phyloP scores from a whole-genome alignment of 2,888 invertebrate genomes.

The Ophion costatus region DNA sequence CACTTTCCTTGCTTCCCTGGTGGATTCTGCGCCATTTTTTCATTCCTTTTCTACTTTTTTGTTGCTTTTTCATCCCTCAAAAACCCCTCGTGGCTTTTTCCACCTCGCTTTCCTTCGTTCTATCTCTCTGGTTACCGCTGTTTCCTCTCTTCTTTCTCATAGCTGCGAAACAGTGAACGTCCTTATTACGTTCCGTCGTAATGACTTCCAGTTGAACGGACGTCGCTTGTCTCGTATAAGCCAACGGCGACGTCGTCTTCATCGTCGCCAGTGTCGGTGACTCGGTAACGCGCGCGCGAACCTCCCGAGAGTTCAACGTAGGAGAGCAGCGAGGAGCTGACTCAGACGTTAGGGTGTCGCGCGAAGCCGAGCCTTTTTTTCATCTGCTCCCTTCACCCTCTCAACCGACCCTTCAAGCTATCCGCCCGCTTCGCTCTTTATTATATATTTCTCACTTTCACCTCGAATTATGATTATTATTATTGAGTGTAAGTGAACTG shows the following conservation, averaged over 20 bases:
- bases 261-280: conserved; percentile 14
- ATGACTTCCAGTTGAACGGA: conserved; percentile 64
- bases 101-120: neutral
- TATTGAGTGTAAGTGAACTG: too few species aligned
- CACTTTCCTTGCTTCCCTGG: neutral
- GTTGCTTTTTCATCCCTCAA: neutral
- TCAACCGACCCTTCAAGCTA: neutral
- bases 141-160: conserved; percentile 20
- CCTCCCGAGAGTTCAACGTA: neutral
- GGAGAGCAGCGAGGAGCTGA: conserved; percentile 33
- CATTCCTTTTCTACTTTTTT: neutral
- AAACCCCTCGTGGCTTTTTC: conserved; percentile 14
- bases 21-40: neutral
- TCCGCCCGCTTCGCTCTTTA: too few species aligned
- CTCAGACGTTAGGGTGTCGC: conserved; percentile 28
- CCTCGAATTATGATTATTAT: neutral
- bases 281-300: neutral
- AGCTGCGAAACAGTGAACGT: conserved; percentile 61
- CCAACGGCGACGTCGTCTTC: conserved; percentile 9
- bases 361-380: conserved; percentile 16
- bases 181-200: conserved; percentile 66
- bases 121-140: conserved; percentile 21
- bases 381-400: neutral
- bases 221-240: conserved; percentile 32
- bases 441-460: conserved; percentile 15